These are phyloP conservation scores for Drosophila pseudoobscura DNA, from an alignment of 1,140 invertebrate species.

Conservation along the genomic window DNA sequence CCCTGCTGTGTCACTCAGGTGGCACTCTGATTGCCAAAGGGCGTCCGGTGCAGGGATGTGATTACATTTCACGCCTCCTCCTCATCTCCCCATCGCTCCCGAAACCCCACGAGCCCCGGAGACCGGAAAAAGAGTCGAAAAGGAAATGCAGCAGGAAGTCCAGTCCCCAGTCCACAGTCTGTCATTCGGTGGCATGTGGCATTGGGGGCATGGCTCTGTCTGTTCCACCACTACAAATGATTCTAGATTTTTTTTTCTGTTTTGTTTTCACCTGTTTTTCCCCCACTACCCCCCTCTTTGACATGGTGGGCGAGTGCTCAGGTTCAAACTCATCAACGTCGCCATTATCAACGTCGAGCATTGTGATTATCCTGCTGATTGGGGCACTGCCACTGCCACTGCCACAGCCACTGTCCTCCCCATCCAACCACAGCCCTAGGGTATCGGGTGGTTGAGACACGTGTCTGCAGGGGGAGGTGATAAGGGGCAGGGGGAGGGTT, in stretches of 20 bases:
- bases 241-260: no score
- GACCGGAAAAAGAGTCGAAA: conserved; percentile 31
- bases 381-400: conserved; percentile 33
- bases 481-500: not conserved
- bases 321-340: conserved; percentile 69
- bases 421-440: not conserved
- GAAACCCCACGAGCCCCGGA: no score
- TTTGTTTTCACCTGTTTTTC: not conserved
- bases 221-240: no score
- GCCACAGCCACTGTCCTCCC: no score
- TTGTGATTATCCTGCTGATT: conserved; percentile 74
- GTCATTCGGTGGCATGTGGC: no score
- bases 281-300: not conserved
- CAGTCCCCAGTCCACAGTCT: no score
- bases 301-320: conserved; percentile 4
- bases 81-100: not conserved
- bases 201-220: no score
- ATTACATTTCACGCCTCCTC: conserved; percentile 36
- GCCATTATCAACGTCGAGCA: conserved; percentile 71
- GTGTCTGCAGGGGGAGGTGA: conserved; percentile 14
- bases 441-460: conserved; percentile 34
- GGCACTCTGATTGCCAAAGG: no score
- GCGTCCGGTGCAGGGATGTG: conserved; percentile 9
- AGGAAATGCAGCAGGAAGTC: conserved; percentile 37
- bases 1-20: no score